Evolutionary conservation across 2,113 vertebrate species (phyloP), one percentile per base, ranked within the genome.

Genomic region (Phylloscopus trochilus): DNA sequence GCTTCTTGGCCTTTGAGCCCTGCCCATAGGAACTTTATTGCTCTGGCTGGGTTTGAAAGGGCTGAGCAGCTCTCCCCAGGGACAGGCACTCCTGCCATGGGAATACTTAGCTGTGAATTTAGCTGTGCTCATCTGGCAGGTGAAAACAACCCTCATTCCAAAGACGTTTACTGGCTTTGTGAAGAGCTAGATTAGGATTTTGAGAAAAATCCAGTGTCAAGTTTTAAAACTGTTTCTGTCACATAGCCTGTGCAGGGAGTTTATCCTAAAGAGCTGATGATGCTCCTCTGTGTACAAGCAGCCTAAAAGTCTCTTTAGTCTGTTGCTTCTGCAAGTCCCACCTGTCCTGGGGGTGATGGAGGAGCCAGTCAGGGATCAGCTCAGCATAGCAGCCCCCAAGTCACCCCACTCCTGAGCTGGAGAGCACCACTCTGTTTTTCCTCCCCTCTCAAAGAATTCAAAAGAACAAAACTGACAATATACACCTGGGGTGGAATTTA

Each of bases 341-440:
- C 11, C 46, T 31, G 66, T 39, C 33, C 43, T 9, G 20, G 67
- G 17, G 52, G 46, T 11, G 63, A 15, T 19, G 41, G 64, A 73
- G 49, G 39, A 80, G 28, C 46, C 26, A 7, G 18, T 7, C 26
- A 9, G 69, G 37, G 26, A 64, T 5, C 6, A 2, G 16, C 35
- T 12, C 2, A 11, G 44, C 0, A 0, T 3, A 26, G 56, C n/a
- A 66, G 44, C 23, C 62, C 31, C 28, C 1, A 4, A 2, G 26
- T 9, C 27, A 5, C 27, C 15, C 6, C 20, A 6, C 6, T 78
- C 28, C 58, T 27, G 14, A 74, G 24, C 78, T 33, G 19, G 11
- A 33, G 46, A 68, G 22, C 33, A n/a, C 0, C 1, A 13, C 53
- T 67, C 11, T 6, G 10, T 28, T 16, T 24, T 26, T 17, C 10